Evolutionary conservation across 30 jellyfish, hydroid and myxozoan genomes (phyloP), one percentile per base, ranked within the genome.

Genomic region (Turritopsis rubra): DNA sequence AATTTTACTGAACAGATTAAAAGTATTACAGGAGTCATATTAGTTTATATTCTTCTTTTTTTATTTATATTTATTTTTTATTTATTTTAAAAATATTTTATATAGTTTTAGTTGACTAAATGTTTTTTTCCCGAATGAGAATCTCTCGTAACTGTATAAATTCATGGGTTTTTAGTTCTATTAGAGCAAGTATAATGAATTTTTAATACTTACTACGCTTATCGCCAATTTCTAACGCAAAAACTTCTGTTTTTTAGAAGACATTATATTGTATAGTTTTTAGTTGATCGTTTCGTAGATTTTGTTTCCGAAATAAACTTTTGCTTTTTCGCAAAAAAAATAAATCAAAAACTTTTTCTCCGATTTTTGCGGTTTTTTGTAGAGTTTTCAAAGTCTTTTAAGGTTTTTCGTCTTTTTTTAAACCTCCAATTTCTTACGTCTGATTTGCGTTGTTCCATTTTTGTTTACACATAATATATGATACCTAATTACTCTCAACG

Each of bases 1-100:
- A 41, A 92, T 92, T 28, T 72, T 92, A 54, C 81, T 87, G 26
- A 73, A 90, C 31, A 72, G 97, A 28, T 85, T 91, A 21, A 89
- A 86, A 30, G 28, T 25, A 16, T 77, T 77, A 27, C 70, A 77
- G 21, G 31, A 68, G 8, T 68, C 31, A 9, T 68, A 7, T 68
- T 68, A 41, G 60, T 41, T 41, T 41, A 3, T 41, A 41, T 13
- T 41, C 60, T 41, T 5, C 5, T 41, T n/a, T n/a, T 41, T 41
- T 41, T 41, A 41, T 41, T 41, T 41, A 41, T 41, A 41, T 41
- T 41, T 41, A 41, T 41, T 41, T 41, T 41, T 41, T 41, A 41
- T 41, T 41, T 41, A 41, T 41, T 41, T 41, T 41, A 3, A 41
- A n/a, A 13, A 41, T 41, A 41, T 41, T 41, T 41, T 41, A 41